These are phyloP conservation scores for Sycobia sp. DNA, from an alignment of 1,140 invertebrate species.

Conservation along the genomic window DNA sequence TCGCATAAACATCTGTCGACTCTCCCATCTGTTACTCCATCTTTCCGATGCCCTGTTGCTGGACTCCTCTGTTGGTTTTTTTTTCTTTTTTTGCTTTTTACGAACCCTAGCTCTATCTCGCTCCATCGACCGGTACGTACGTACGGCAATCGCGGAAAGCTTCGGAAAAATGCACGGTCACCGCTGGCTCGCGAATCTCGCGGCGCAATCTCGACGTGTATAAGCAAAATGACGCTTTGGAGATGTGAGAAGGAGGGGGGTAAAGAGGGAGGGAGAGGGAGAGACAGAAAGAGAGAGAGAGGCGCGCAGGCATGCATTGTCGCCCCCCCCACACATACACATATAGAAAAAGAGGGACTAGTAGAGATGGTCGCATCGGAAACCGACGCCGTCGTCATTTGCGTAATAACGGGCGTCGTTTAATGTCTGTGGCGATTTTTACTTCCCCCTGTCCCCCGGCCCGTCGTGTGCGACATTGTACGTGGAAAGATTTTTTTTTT, in stretches of 20 bases:
- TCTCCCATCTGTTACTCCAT: conserved; percentile 25
- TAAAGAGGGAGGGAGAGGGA: too few species aligned
- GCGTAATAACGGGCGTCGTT: conserved; percentile 28
- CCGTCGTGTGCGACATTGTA: too few species aligned
- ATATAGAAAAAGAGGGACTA: too few species aligned
- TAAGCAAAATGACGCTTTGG: conserved; percentile 5
- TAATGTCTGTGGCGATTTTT: conserved; percentile 11
- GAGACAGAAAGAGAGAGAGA: conserved; percentile 12
- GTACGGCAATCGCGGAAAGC: conserved; percentile 13
- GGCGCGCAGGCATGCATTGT: too few species aligned
- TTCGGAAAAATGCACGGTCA: conserved; percentile 10
- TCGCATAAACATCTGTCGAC: conserved; percentile 31
- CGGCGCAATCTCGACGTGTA: conserved; percentile 31
- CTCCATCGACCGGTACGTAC: conserved; percentile 1
- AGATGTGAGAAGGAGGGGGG: too few species aligned
- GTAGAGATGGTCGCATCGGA: too few species aligned
- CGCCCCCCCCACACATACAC: too few species aligned
- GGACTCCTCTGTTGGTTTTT: too few species aligned
- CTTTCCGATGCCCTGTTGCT: conserved; percentile 12
- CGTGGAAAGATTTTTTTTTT: neutral
- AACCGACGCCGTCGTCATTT: conserved; percentile 25
- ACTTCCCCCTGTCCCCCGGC: too few species aligned
- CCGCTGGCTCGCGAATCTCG: conserved; percentile 7
- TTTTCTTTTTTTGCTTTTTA: too few species aligned
- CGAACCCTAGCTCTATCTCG: neutral